Percentiles rank a stretch among this genome's conserved stretches.
These are phyloP conservation scores for Bathynomus jamesi DNA, from an alignment of 1,140 invertebrate genomes.

Conservation along the genomic window DNA sequence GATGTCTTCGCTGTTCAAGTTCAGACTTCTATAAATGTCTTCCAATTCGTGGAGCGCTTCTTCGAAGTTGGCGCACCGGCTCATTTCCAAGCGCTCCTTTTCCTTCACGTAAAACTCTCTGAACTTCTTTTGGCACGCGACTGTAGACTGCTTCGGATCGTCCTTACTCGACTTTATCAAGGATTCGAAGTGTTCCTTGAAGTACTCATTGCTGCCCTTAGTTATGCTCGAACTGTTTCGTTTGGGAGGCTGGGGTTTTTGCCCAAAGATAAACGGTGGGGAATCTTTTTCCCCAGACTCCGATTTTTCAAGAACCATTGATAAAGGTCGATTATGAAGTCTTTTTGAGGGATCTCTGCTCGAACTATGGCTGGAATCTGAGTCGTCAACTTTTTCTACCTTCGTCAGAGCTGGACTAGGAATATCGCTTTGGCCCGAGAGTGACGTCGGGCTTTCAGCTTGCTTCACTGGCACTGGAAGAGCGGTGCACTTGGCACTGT, in stretches of 20 bases:
- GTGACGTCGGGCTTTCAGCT: conserved; percentile 40
- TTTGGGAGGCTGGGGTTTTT: conserved; percentile 22
- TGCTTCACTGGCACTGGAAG: conserved; percentile 33
- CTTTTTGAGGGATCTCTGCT: conserved; percentile 19
- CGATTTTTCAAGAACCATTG: conserved; percentile 40
- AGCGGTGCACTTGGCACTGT: too few relatives aligned
- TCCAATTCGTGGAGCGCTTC: conserved; percentile 79
- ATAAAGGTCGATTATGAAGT: conserved; percentile 40
- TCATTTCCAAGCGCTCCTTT: conserved; percentile 37
- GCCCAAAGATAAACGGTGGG: conserved; percentile 10
- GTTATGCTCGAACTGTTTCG: conserved; percentile 20
- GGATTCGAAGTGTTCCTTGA: conserved; percentile 20
- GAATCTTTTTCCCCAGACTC: conserved; percentile 36
- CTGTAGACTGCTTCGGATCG: conserved; percentile 1
- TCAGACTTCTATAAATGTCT: conserved; percentile 68
- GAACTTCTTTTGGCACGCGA: conserved; percentile 13
- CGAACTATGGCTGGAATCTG: conserved; percentile 26
- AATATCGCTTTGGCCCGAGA: conserved; percentile 40
- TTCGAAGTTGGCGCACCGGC: conserved; percentile 67
- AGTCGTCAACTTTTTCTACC: conserved; percentile 17
- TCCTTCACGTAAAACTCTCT: conserved; percentile 28
- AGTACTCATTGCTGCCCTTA: conserved; percentile 9
- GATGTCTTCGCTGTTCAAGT: conserved; percentile 69
- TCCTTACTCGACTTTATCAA: conserved; percentile 16
- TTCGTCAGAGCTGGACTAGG: too few relatives aligned